Conservation (phyloP, 2,113 vertebrate genomes). For the Podarcis raffonei region DNA sequence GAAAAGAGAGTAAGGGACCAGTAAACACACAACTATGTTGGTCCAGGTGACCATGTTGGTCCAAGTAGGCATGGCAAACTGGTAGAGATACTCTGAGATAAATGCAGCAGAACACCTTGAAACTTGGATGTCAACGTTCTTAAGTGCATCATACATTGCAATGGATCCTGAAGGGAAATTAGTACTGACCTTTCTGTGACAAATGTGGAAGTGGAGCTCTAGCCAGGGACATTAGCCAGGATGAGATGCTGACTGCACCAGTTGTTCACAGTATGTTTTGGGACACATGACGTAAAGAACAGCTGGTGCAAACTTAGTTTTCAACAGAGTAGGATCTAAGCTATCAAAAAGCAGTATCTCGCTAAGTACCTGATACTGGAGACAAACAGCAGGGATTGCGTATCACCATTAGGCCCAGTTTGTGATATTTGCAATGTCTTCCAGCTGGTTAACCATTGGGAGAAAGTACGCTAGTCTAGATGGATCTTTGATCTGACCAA, state of each 20-base stretch:
- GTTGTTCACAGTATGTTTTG: not conserved
- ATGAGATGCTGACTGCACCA: not conserved
- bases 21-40: not conserved
- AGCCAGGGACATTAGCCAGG: not conserved
- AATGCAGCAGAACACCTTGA: not conserved
- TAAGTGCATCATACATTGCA: not conserved
- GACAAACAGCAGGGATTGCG: not conserved
- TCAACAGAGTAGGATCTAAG: not conserved
- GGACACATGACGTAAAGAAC: not conserved
- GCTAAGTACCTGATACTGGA: not conserved
- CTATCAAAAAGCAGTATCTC: not conserved
- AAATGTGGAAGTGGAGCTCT: not conserved
- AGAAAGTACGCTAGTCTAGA: not conserved
- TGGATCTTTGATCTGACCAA: not conserved
- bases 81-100: not conserved
- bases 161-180: not conserved
- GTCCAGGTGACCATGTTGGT: not conserved
- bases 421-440: not conserved
- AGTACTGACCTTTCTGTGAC: not conserved
- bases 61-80: not conserved
- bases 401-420: not conserved
- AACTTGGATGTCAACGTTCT: not conserved
- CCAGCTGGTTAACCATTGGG: not conserved
- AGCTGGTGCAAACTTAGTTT: not conserved
- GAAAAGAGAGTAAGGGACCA: not conserved